These are phyloP conservation scores for Sinocyclocheilus anophthalmus DNA, from an alignment of 2,113 vertebrate genomes.

Conservation along the genomic window DNA sequence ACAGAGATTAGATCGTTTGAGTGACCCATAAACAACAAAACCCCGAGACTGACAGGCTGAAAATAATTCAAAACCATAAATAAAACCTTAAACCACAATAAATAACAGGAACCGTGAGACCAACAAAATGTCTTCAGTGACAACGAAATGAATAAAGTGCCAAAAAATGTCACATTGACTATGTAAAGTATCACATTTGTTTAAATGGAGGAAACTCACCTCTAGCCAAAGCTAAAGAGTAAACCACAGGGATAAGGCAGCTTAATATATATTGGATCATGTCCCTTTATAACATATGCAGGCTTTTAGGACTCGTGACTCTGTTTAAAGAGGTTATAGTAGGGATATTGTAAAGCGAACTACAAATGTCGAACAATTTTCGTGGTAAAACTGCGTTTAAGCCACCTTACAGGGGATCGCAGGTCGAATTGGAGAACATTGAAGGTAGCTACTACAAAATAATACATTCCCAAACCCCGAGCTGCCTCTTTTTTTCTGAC, in stretches of 20 bases:
- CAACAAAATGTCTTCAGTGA: constrained; percentile 34
- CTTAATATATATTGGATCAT: constrained; percentile 70
- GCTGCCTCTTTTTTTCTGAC: constrained; percentile 47
- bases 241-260: constrained; percentile 72
- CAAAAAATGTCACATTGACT: constrained; percentile 6
- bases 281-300: constrained; percentile 65
- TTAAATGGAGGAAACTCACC: constrained; percentile 22
- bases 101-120: constrained; percentile 35
- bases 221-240: constrained; percentile 37
- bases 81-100: neutral
- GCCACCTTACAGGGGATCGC: neutral
- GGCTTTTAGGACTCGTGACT: constrained; percentile 67
- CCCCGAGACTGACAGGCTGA: neutral
- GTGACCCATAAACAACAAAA: constrained; percentile 24
- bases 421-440: constrained; percentile 16
- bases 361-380: neutral
- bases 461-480: constrained; percentile 77
- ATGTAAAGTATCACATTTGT: constrained; percentile 48
- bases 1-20: neutral
- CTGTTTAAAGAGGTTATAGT: constrained; percentile 47
- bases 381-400: neutral
- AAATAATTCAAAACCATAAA: constrained; percentile 1
- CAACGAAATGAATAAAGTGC: constrained; percentile 39
- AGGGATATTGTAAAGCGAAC: neutral
- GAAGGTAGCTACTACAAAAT: constrained; percentile 65